A percentile compares a stretch with the other conserved stretches of the same genome.
Conservation (phyloP, 2,113 vertebrate species). For the Mixornis gularis region DNA sequence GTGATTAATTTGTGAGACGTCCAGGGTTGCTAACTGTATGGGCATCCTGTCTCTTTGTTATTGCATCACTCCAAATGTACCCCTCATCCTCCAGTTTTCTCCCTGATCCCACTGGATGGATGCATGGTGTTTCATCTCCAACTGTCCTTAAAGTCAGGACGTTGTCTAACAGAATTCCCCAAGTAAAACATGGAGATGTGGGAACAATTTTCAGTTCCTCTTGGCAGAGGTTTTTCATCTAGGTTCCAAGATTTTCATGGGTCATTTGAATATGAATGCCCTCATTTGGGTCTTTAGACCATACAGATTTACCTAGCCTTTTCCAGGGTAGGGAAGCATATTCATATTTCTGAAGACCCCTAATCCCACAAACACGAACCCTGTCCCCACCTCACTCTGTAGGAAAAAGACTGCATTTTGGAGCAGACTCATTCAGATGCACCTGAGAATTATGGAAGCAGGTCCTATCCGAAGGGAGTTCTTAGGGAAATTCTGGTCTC, state of each 20-base stretch:
- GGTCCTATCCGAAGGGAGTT: neutral
- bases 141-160: neutral
- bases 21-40: neutral
- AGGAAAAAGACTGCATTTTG: neutral
- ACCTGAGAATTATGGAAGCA: neutral
- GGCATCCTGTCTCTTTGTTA: neutral
- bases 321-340: neutral
- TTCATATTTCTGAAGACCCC: neutral
- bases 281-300: neutral
- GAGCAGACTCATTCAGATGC: neutral
- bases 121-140: neutral
- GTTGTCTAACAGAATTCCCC: neutral
- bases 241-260: neutral
- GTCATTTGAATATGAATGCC: neutral
- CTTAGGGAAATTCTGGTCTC: neutral
- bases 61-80: neutral
- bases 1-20: neutral
- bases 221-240: neutral
- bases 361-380: neutral
- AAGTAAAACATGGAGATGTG: neutral
- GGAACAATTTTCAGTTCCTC: neutral
- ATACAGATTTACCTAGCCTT: neutral
- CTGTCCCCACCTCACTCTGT: neutral
- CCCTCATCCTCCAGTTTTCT: neutral
- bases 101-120: rapidly evolving